phyloP scores from a whole-genome alignment of 2,888 invertebrate genomes.

The Escarpia spicata region DNA sequence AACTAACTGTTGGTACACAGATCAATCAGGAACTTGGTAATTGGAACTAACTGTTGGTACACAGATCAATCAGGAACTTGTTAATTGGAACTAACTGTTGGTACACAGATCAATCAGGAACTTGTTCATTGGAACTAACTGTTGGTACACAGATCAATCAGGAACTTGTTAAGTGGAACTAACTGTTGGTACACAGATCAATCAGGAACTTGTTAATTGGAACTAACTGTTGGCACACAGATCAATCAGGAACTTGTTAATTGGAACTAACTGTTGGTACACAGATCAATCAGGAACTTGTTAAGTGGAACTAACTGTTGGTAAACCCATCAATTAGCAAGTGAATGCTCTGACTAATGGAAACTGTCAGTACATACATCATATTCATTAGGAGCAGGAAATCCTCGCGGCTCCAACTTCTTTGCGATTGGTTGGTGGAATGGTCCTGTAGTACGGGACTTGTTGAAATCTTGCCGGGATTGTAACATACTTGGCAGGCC shows the following conservation, averaged over 20 bases:
- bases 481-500: constrained; percentile 50
- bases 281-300: neutral
- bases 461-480: constrained; percentile 55
- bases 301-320: neutral
- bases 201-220: neutral
- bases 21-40: neutral
- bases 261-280: neutral
- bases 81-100: neutral
- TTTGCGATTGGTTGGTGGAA: constrained; percentile 62
- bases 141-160: neutral
- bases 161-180: neutral
- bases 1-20: neutral
- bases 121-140: neutral
- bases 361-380: constrained; percentile 49
- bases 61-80: neutral
- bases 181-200: neutral
- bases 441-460: constrained; percentile 50
- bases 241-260: neutral
- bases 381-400: constrained; percentile 63
- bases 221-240: neutral
- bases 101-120: neutral
- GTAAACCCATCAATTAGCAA: neutral
- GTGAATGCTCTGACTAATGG: neutral
- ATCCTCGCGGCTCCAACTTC: constrained; percentile 42
- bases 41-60: neutral